A percentile compares a stretch with the other conserved stretches of the same genome.
phyloP scores from a whole-genome alignment of 2,113 vertebrate genomes.

The Brienomyrus brachyistius region DNA sequence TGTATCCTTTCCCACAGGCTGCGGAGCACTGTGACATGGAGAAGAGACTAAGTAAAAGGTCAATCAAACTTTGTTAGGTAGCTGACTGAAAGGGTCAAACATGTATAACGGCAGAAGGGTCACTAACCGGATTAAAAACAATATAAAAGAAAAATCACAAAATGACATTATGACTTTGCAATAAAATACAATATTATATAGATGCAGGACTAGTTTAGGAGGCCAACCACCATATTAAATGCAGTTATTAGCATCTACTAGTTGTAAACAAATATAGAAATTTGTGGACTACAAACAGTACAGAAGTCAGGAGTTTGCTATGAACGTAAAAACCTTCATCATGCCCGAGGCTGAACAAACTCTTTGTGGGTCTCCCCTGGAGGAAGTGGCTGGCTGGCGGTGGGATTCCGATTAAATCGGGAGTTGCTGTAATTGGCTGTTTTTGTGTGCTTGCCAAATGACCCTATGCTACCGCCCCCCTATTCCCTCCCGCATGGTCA shows the following conservation, averaged over 20 bases:
- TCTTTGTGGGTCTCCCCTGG: too few relatives aligned
- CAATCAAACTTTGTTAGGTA: too few relatives aligned
- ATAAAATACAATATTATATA: background rate
- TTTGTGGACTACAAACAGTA: background rate
- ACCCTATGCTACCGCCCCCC: slow-evolving; percentile 57
- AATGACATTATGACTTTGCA: background rate
- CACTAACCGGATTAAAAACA: background rate
- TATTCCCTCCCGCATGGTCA: slow-evolving; percentile 67
- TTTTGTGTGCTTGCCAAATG: slow-evolving; percentile 52
- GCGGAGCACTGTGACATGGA: slow-evolving; percentile 78
- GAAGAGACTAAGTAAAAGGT: background rate
- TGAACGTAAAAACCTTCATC: background rate
- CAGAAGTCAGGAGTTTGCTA: background rate
- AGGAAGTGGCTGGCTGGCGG: background rate
- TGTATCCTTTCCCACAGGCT: slow-evolving; percentile 84
- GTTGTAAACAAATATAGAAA: background rate
- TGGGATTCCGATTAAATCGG: slow-evolving; percentile 44
- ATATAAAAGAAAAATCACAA: background rate
- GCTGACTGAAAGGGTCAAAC: background rate
- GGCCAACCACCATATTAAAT: background rate
- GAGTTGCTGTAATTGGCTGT: slow-evolving; percentile 55
- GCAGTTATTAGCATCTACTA: background rate
- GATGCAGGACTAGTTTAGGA: background rate
- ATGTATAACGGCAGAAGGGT: background rate
- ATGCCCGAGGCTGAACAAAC: background rate